Conservation (phyloP, 2,113 vertebrate species). For the Trachemys scripta region DNA sequence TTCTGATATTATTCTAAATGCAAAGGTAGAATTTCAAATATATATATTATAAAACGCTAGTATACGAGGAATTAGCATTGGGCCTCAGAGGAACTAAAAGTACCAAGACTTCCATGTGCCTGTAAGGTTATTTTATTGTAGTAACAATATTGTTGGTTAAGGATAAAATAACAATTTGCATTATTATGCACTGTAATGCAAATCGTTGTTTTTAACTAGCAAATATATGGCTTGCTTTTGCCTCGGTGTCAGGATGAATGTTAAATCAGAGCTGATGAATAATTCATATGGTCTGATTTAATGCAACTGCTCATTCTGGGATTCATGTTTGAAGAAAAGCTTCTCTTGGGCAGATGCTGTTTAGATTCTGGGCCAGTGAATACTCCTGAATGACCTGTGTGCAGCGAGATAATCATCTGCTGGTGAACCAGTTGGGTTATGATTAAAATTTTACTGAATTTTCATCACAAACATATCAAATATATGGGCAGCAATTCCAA, state of each 20-base stretch:
- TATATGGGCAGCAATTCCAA: neutral
- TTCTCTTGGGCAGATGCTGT: constrained; percentile 29
- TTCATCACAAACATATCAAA: neutral
- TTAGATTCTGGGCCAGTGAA: constrained; percentile 42
- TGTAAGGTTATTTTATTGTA: neutral
- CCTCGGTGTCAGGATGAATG: constrained; percentile 40
- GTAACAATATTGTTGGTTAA: constrained; percentile 14
- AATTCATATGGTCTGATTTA: constrained; percentile 60
- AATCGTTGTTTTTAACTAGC: constrained; percentile 42
- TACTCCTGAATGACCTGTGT: constrained; percentile 22
- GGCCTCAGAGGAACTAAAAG: neutral
- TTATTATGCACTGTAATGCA: constrained; percentile 12
- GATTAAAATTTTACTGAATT: constrained; percentile 46
- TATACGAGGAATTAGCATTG: neutral
- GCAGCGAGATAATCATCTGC: constrained; percentile 43
- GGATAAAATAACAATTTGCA: constrained; percentile 31
- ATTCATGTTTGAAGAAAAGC: constrained; percentile 42
- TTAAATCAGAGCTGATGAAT: constrained; percentile 51
- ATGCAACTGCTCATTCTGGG: constrained; percentile 48
- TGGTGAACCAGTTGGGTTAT: constrained; percentile 38
- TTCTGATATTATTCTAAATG: neutral
- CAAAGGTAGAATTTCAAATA: neutral
- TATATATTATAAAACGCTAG: neutral
- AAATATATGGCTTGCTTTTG: constrained; percentile 28
- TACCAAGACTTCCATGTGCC: neutral